Evolutionary conservation across 2,888 invertebrate genomes (phyloP), one percentile per base, ranked within the genome.

Genomic region (Griposia aprilina): DNA sequence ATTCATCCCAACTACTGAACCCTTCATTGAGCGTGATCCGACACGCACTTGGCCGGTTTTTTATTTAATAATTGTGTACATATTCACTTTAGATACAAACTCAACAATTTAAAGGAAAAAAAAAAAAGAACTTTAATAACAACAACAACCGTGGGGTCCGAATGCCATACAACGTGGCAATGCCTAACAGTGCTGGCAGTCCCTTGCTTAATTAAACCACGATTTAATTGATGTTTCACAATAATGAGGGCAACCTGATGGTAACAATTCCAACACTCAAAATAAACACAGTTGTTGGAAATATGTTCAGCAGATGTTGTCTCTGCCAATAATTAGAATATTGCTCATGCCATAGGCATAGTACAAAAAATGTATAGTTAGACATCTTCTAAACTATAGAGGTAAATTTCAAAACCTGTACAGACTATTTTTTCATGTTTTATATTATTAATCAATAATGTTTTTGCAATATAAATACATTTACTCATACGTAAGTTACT

Each of bases 241-340:
- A n/a, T 59, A 85, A 59, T 78, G 57, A 62, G 70, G 52, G 30
- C 63, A 62, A 55, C 36, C 41, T 50, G n/a, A 57, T 57, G 57
- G 77, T 66, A 73, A 77, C 23, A 76, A 78, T 59, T 77, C 60
- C 15, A 63, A 60, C 26, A 71, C 59, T n/a, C 59, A 78, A 84
- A 85, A 78, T 87, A 77, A 68, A 74, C 63, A 69, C 83, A 86
- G 78, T 79, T 72, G 79, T 74, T 66, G 72, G 41, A 83, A 86
- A 88, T 88, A 69, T 88, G 88, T 78, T 81, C 65, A 45, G 67
- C 88, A 88, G 76, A 88, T 88, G 88, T 86, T 76, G 66, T 62
- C 41, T 74, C 15, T 73, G 76, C 73, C n/a, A 82, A 79, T 81
- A 76, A 76, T 75, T 77, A 63, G 68, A 74, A 45, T 74, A 80